Evolutionary conservation across 37 sponge, comb jelly and placozoan genomes (phyloP).

Genomic region (Hexactinellida sp.): DNA sequence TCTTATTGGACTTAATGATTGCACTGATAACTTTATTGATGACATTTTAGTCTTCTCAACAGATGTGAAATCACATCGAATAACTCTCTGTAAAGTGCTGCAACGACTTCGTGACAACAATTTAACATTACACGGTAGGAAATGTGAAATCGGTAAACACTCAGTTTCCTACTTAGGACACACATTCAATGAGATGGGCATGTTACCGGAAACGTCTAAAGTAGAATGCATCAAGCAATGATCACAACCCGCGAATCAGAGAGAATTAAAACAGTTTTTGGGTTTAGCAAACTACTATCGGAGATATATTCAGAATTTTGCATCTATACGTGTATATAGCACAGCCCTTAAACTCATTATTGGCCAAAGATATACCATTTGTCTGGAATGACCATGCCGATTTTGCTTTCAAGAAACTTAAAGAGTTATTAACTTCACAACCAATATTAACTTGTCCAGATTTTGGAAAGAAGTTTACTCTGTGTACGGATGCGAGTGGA

Average conservation of each 20-base stretch:
- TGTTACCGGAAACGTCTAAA: conserved; percentile 6
- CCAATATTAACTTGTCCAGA: conserved; percentile 22
- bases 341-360: background rate
- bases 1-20: background rate
- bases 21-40: too few species aligned
- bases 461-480: background rate
- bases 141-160: background rate
- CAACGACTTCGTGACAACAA: background rate
- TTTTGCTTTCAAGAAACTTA: background rate
- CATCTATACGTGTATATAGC: background rate
- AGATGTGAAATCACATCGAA: background rate
- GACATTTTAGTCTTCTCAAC: background rate
- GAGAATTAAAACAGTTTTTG: too few species aligned
- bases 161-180: background rate
- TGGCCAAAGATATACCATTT: background rate
- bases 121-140: conserved; percentile 1
- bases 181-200: background rate
- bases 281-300: too few species aligned
- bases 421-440: conserved; percentile 16
- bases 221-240: background rate
- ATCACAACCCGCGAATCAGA: background rate
- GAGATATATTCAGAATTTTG: too few species aligned
- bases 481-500: conserved; percentile 26
- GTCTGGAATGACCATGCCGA: background rate
- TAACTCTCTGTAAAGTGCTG: background rate